Percentiles rank a stretch among this genome's conserved stretches.
These are phyloP conservation scores for Lordiphosa mommai DNA, from an alignment of 1,140 invertebrate species.

Conservation along the genomic window DNA sequence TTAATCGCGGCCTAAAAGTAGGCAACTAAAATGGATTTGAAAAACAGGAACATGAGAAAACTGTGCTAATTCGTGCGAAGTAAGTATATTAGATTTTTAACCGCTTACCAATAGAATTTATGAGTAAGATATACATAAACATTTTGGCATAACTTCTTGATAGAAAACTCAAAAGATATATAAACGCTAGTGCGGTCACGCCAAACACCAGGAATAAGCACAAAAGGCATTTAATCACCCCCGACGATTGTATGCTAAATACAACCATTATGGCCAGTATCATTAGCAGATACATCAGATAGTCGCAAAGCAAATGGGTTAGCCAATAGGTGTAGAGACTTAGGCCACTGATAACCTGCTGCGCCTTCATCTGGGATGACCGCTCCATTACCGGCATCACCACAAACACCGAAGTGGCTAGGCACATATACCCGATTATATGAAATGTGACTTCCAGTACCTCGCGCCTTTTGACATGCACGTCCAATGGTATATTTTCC, in stretches of 20 bases:
- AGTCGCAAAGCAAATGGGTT: constrained; percentile 85
- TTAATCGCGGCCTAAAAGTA: no score
- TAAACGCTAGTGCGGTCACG: constrained; percentile 21
- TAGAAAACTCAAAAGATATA: constrained; percentile 14
- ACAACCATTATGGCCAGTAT: constrained; percentile 64
- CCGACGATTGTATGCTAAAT: not conserved
- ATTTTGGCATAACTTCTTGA: no score
- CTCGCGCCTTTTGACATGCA: no score
- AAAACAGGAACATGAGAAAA: no score
- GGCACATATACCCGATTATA: constrained; percentile 80
- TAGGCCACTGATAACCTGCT: constrained; percentile 85
- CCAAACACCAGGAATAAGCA: constrained; percentile 9
- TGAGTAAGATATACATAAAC: no score
- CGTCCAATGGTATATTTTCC: rapidly evolving
- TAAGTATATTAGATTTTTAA: no score
- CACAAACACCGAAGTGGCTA: constrained; percentile 84
- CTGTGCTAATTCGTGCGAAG: no score
- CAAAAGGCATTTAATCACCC: not conserved
- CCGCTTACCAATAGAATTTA: not conserved
- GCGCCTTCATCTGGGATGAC: constrained; percentile 80
- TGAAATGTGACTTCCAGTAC: constrained; percentile 81
- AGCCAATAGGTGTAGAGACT: constrained; percentile 85
- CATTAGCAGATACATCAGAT: constrained; percentile 4
- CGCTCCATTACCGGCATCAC: constrained; percentile 85
- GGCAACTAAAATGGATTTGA: no score